Percentiles rank a stretch among this genome's conserved stretches.
Evolutionary conservation across 2,888 invertebrate species (phyloP).

Genomic region (Peribatodes rhomboidaria): DNA sequence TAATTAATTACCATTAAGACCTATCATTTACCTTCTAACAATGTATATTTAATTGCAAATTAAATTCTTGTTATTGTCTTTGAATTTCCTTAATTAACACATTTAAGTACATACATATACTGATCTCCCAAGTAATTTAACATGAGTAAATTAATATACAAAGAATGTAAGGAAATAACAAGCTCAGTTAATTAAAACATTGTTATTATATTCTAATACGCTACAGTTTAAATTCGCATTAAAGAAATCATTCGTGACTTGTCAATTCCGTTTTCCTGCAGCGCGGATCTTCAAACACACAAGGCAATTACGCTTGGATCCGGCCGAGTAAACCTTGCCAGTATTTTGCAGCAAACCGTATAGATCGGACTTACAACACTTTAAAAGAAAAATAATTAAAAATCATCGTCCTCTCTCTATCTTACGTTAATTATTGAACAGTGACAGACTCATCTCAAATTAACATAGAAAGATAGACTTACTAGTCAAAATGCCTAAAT

Average conservation of each 20-base stretch:
- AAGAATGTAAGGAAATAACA: neutral
- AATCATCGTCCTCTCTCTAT: constrained; percentile 26
- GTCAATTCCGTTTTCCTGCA: constrained; percentile 5
- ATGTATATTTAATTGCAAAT: too few species aligned
- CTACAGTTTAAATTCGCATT: neutral
- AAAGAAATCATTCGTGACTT: neutral
- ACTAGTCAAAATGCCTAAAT: constrained; percentile 15
- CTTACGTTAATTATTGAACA: constrained; percentile 24
- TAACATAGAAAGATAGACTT: too few species aligned
- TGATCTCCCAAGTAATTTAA: neutral
- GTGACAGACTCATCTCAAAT: constrained; percentile 27
- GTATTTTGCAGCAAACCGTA: constrained; percentile 11
- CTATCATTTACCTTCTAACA: too few species aligned
- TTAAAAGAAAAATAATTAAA: neutral
- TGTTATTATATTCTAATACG: neutral
- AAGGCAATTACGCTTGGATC: constrained; percentile 25
- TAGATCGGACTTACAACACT: constrained; percentile 3
- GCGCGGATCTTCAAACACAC: constrained; percentile 21
- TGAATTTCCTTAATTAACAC: neutral
- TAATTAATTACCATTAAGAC: too few species aligned
- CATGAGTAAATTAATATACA: neutral
- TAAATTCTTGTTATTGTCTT: too few species aligned
- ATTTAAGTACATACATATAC: neutral
- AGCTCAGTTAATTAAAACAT: too few species aligned
- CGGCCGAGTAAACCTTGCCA: constrained; percentile 24